phyloP scores from a whole-genome alignment of 2,888 invertebrate species.

The Automeris io region DNA sequence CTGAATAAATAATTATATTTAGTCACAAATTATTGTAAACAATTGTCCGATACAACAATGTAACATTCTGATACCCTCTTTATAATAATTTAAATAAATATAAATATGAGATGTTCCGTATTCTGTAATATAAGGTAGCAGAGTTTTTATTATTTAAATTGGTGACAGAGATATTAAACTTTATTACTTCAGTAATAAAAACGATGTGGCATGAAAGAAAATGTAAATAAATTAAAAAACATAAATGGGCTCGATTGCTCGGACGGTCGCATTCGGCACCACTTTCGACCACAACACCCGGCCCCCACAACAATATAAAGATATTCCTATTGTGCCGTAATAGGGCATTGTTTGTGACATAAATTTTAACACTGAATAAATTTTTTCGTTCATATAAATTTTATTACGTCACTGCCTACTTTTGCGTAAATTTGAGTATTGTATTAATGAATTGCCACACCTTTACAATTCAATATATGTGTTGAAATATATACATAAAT shows the following conservation, averaged over 20 bases:
- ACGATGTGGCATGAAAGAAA: conserved; percentile 2
- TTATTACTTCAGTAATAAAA: not conserved
- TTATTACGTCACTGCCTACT: not conserved
- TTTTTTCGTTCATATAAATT: not conserved
- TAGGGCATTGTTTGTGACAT: conserved; percentile 72
- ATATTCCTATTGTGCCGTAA: conserved; percentile 70
- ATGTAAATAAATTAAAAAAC: conserved; percentile 1
- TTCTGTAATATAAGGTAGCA: not conserved
- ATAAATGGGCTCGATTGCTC: conserved; percentile 21
- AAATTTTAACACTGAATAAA: conserved; percentile 65
- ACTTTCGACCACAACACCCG: conserved; percentile 19
- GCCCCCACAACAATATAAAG: conserved; percentile 63
- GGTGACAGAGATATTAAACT: not conserved
- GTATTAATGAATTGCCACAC: too few relatives aligned
- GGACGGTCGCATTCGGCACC: conserved; percentile 24
- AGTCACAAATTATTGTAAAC: too few relatives aligned
- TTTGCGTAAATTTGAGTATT: not conserved
- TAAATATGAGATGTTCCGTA: too few relatives aligned
- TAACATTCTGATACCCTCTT: too few relatives aligned
- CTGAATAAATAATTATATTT: too few relatives aligned
- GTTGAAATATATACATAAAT: not conserved
- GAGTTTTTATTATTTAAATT: not conserved
- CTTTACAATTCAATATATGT: too few relatives aligned
- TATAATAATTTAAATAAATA: too few relatives aligned
- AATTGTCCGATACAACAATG: too few relatives aligned